Conservation (phyloP, 2,888 invertebrate genomes). For the Elmis aenea region DNA sequence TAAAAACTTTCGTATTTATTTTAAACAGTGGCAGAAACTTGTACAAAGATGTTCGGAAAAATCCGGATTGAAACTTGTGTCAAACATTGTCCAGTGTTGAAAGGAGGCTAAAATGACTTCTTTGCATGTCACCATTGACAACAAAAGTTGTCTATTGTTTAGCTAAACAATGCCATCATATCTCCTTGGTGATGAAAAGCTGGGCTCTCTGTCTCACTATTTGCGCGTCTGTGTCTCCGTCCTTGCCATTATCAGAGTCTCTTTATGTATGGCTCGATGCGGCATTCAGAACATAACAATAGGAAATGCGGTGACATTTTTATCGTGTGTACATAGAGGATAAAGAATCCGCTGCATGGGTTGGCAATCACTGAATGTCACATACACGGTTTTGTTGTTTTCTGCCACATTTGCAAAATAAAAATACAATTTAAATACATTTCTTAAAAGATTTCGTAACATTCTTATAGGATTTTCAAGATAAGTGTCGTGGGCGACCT, state of each 20-base stretch:
- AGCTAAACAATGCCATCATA: slow-evolving; percentile 45
- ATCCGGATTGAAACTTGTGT: slow-evolving; percentile 40
- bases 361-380: slow-evolving; percentile 33
- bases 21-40: too few species aligned
- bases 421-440: too few species aligned
- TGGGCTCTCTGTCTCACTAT: slow-evolving; percentile 24
- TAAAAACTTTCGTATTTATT: slow-evolving; percentile 17
- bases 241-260: slow-evolving; percentile 39
- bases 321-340: slow-evolving; percentile 42
- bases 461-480: too few species aligned
- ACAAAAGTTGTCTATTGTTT: slow-evolving; percentile 45
- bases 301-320: slow-evolving; percentile 43
- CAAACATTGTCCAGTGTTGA: slow-evolving; percentile 39
- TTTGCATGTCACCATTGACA: slow-evolving; percentile 45
- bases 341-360: slow-evolving; percentile 34
- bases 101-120: slow-evolving; percentile 43
- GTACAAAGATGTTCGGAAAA: slow-evolving; percentile 28
- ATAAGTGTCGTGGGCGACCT: too few species aligned
- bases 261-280: slow-evolving; percentile 41
- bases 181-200: slow-evolving; percentile 43
- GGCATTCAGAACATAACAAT: slow-evolving; percentile 41
- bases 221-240: slow-evolving; percentile 25
- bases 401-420: too few species aligned
- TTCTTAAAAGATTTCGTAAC: too few species aligned
- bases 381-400: too few species aligned